Conservation (phyloP, 2,113 vertebrate species). For the Illadopsis cleaveri region DNA sequence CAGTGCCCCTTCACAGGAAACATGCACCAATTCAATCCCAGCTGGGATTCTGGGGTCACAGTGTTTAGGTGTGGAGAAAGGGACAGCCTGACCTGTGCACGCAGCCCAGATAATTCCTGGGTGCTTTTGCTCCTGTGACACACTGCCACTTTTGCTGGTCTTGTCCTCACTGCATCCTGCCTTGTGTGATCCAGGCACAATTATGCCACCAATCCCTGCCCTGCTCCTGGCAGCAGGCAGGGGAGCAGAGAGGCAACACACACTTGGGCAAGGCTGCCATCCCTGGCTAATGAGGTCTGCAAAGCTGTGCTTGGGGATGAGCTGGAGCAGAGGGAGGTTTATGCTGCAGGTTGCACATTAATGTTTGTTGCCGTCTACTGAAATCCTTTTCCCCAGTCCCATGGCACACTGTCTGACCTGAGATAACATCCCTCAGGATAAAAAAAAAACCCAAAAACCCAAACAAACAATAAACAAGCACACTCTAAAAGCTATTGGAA, state of each 20-base stretch:
- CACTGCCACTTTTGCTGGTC: not conserved
- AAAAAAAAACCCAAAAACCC: not conserved
- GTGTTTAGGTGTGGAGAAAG: not conserved
- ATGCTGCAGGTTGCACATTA: not conserved
- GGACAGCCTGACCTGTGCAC: not conserved
- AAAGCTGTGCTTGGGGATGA: not conserved
- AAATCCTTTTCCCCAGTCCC: not conserved
- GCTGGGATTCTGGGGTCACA: not conserved
- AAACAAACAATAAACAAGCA: not conserved
- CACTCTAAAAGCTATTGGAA: constrained; percentile 28
- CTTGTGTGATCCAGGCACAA: fast-evolving
- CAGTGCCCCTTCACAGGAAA: not conserved
- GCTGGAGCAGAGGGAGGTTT: not conserved
- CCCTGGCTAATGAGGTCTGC: not conserved
- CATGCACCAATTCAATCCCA: not conserved
- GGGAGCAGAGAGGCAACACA: not conserved
- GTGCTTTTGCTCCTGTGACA: not conserved
- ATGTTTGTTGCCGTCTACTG: not conserved
- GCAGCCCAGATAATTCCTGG: not conserved
- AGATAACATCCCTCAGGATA: not conserved
- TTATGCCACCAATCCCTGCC: fast-evolving
- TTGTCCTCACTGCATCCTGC: not conserved
- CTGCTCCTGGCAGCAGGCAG: not conserved
- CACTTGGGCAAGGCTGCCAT: not conserved
- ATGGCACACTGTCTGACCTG: not conserved